Conservation (phyloP, 2,888 invertebrate species). For the Globia sparganii region DNA sequence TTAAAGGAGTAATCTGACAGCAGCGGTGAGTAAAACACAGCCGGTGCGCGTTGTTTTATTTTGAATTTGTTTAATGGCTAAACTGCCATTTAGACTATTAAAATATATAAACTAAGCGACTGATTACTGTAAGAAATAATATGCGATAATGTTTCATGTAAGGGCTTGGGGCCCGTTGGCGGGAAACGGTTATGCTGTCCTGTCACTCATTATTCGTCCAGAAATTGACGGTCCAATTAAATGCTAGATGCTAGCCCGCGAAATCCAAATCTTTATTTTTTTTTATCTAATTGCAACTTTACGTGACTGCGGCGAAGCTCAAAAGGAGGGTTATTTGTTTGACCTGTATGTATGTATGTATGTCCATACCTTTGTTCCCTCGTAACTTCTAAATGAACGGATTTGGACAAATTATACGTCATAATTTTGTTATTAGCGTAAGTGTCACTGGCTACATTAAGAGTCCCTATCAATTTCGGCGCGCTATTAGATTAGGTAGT, state of each 20-base stretch:
- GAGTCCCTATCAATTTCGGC: too few species aligned
- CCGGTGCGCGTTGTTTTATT: slow-evolving; percentile 48
- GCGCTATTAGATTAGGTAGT: too few species aligned
- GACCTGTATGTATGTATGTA: too few species aligned
- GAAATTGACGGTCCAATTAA: slow-evolving; percentile 25
- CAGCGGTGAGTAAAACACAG: slow-evolving; percentile 63
- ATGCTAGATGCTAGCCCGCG: neutral
- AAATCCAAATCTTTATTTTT: neutral
- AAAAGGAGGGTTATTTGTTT: too few species aligned
- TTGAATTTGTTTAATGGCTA: neutral
- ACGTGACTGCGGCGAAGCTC: too few species aligned
- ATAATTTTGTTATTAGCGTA: too few species aligned
- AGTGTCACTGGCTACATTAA: too few species aligned
- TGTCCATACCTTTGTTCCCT: too few species aligned
- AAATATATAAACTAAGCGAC: neutral
- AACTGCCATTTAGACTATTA: neutral
- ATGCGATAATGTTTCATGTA: neutral
- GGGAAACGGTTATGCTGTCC: slow-evolving; percentile 49
- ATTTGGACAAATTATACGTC: too few species aligned
- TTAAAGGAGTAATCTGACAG: slow-evolving; percentile 67
- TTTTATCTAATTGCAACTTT: neutral
- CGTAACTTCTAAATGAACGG: too few species aligned
- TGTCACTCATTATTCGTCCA: slow-evolving; percentile 30
- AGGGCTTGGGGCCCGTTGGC: slow-evolving; percentile 42
- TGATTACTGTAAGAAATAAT: neutral